A percentile compares a stretch with the other conserved stretches of the same genome.
phyloP scores from a whole-genome alignment of 2,888 invertebrate species.

The Eupithecia centaureata region DNA sequence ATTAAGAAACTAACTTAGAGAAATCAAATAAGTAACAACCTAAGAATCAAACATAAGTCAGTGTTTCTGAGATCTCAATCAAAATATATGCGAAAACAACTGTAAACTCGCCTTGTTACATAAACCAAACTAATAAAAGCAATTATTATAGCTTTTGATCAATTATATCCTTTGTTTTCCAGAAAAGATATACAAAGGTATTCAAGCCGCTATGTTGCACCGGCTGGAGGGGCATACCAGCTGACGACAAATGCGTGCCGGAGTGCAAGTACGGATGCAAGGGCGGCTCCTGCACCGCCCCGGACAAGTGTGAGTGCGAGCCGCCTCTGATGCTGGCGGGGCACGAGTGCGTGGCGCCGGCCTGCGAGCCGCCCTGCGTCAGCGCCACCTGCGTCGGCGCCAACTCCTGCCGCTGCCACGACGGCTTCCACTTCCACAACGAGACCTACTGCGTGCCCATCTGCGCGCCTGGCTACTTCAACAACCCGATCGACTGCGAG shows the following conservation, averaged over 20 bases:
- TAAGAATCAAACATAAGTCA: too few species aligned
- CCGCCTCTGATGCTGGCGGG: constrained; percentile 46
- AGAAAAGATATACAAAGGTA: constrained; percentile 30
- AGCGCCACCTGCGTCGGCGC: constrained; percentile 50
- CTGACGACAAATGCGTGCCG: constrained; percentile 43
- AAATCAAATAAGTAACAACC: too few species aligned
- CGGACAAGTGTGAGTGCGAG: constrained; percentile 58
- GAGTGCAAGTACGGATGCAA: constrained; percentile 55
- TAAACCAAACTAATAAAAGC: not conserved
- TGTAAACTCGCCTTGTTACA: too few species aligned
- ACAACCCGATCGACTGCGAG: constrained; percentile 53
- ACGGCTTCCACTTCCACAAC: constrained; percentile 39
- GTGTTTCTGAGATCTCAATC: too few species aligned
- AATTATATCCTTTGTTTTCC: constrained; percentile 23
- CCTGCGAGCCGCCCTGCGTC: constrained; percentile 71
- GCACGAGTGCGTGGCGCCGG: constrained; percentile 50
- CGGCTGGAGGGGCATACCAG: constrained; percentile 33
- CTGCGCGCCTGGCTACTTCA: constrained; percentile 33
- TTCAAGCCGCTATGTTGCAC: constrained; percentile 38
- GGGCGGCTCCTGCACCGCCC: constrained; percentile 57
- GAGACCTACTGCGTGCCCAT: constrained; percentile 32
- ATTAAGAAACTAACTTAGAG: too few species aligned
- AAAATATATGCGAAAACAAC: too few species aligned
- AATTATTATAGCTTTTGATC: not conserved
- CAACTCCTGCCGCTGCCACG: constrained; percentile 48